Conservation (phyloP, 2,113 vertebrate genomes). For the Charina bottae region DNA sequence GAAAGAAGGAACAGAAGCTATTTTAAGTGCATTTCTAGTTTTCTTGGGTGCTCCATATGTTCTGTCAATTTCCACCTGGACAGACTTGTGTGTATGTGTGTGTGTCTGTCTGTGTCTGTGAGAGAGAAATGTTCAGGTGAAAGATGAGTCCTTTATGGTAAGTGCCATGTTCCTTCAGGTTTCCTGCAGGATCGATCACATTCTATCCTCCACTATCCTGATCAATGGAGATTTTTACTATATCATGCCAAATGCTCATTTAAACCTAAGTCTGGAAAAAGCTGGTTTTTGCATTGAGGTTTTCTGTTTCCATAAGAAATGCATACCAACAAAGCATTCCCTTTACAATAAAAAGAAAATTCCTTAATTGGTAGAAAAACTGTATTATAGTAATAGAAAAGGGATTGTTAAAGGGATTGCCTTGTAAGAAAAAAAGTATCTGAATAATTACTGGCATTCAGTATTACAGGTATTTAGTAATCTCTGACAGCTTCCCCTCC, state of each 20-base stretch:
- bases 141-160: neutral
- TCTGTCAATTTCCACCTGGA: conserved; percentile 12
- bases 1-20: neutral
- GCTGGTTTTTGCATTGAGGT: neutral
- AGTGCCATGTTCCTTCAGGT: neutral
- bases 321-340: neutral
- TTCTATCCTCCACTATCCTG: neutral
- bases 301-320: neutral
- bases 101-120: neutral
- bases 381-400: neutral
- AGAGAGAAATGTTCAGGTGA: neutral
- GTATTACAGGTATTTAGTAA: too few species aligned
- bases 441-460: neutral
- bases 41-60: neutral
- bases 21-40: conserved; percentile 6
- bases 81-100: neutral
- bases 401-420: neutral
- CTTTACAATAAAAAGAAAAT: neutral
- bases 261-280: neutral
- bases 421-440: neutral
- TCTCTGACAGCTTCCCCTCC: neutral
- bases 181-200: neutral
- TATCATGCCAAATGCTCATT: neutral
- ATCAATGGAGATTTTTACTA: neutral
- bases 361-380: neutral